Percentiles rank a stretch among this genome's conserved stretches.
Evolutionary conservation across 2,113 vertebrate species (phyloP).

Genomic region (Psilopsiagon aymara): DNA sequence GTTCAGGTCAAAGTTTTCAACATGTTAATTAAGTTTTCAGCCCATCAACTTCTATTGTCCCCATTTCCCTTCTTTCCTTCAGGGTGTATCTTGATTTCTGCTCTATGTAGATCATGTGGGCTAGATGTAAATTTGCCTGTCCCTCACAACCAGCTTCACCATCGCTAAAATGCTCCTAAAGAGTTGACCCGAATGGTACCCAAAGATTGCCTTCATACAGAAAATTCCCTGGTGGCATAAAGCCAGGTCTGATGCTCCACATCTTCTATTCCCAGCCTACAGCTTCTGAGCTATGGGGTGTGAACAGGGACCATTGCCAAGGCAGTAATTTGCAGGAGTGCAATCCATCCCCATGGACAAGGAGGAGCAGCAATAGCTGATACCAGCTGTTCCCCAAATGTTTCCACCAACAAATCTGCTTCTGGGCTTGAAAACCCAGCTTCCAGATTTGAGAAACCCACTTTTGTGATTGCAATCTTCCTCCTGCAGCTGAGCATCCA

Average conservation of each 20-base stretch:
- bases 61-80: constrained; percentile 23
- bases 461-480: not conserved
- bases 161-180: not conserved
- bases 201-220: not conserved
- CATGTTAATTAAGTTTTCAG: constrained; percentile 33
- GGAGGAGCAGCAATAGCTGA: constrained; percentile 31
- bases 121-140: not conserved
- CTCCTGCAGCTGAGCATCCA: not conserved
- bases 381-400: constrained; percentile 67
- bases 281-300: not conserved
- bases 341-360: constrained; percentile 51
- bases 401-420: constrained; percentile 7
- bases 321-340: constrained; percentile 22
- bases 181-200: not conserved
- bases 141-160: not conserved
- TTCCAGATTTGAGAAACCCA: not conserved
- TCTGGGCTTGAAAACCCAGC: constrained; percentile 32
- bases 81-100: not conserved
- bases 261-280: constrained; percentile 30
- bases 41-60: constrained; percentile 4
- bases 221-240: not conserved
- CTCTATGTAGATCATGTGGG: not conserved
- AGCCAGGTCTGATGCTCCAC: constrained; percentile 38
- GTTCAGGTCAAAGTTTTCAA: constrained; percentile 10
- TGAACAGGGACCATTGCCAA: constrained; percentile 43